phyloP scores from a whole-genome alignment of 2,113 vertebrate genomes.

The Dipodomys spectabilis region DNA sequence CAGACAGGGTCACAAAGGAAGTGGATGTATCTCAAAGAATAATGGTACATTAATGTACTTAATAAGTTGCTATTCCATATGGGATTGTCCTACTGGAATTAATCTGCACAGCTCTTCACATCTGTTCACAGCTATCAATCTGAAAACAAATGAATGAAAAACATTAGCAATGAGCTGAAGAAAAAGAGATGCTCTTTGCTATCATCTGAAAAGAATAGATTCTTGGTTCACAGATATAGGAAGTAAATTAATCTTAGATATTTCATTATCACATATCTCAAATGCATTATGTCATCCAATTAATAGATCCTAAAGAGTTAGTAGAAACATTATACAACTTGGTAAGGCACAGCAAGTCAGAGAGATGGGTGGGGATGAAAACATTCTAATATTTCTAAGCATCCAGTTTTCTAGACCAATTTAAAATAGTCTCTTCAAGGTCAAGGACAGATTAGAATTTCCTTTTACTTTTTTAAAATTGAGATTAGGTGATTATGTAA shows the following conservation, averaged over 20 bases:
- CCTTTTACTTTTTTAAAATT: too few relatives aligned
- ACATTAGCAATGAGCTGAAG: neutral
- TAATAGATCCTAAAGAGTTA: neutral
- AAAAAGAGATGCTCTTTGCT: slow-evolving; percentile 37
- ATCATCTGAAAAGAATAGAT: slow-evolving; percentile 3
- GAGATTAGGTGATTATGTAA: too few relatives aligned
- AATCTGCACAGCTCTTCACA: slow-evolving; percentile 14
- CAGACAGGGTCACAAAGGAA: neutral
- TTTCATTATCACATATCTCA: slow-evolving; percentile 22
- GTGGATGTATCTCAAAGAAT: slow-evolving; percentile 30
- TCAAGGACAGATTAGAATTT: neutral
- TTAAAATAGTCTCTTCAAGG: neutral
- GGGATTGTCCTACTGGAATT: neutral
- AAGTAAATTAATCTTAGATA: neutral
- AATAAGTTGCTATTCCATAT: neutral
- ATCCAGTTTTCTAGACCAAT: neutral
- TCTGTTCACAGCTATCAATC: neutral
- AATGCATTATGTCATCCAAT: neutral
- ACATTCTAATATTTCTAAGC: neutral
- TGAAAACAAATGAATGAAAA: slow-evolving; percentile 6
- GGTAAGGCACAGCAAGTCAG: neutral
- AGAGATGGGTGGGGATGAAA: neutral
- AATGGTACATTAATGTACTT: neutral
- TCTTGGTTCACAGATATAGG: neutral
- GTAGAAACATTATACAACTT: neutral